These are phyloP conservation scores for Petromus typicus DNA, from an alignment of 2,113 vertebrate species.

Conservation along the genomic window DNA sequence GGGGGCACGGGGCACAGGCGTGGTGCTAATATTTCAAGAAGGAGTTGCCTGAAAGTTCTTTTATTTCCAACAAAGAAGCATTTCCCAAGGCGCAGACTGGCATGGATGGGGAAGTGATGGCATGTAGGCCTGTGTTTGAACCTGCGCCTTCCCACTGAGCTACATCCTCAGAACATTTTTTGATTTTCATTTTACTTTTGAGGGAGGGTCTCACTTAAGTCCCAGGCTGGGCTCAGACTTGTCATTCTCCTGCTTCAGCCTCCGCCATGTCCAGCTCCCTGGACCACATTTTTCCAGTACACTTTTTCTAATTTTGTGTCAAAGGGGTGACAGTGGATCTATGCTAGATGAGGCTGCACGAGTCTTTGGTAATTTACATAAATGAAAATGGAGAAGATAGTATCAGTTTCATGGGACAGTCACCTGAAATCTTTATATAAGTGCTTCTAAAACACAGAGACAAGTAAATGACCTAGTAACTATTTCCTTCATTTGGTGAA, in stretches of 20 bases:
- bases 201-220: background rate
- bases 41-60: background rate
- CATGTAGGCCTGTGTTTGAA: background rate
- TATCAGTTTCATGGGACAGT: background rate
- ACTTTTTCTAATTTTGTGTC: background rate
- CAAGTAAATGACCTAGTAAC: background rate
- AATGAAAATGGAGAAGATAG: background rate
- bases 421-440: background rate
- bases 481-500: background rate
- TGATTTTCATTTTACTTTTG: background rate
- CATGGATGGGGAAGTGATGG: background rate
- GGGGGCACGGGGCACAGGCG: background rate
- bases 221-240: background rate
- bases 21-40: background rate
- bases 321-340: background rate
- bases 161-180: too few species aligned
- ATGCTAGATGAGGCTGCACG: background rate
- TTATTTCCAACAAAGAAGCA: background rate
- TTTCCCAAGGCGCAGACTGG: background rate
- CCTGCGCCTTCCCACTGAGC: too few species aligned
- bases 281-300: background rate
- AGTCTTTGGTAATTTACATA: constrained; percentile 19
- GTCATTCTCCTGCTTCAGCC: background rate
- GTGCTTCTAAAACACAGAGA: constrained; percentile 22
- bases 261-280: background rate